Evolutionary conservation across 2,113 vertebrate genomes (phyloP), one percentile per base, ranked within the genome.

Genomic region (Limnothrissa miodon): DNA sequence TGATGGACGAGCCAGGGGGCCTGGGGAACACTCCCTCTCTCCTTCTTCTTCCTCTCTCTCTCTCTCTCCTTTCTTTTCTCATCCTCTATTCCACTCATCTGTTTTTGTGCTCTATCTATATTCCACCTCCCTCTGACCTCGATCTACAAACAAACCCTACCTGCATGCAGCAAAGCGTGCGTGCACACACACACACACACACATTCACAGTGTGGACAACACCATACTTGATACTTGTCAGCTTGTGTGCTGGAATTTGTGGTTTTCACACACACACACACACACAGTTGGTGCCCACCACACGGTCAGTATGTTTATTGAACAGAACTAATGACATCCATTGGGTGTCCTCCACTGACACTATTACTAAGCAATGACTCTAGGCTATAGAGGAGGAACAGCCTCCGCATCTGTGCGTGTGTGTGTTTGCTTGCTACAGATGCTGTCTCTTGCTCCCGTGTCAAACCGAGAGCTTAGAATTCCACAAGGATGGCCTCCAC

Each of bases 1-100:
- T 70, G 62, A 70, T 70, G 62, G 62, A 70, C 62, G 62, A 70
- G 62, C 62, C 33, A 4, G 62, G 62, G 62, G 62, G 62, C 29
- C 62, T 70, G 25, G 62, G 62, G 62, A 70, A 70, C 62, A 2
- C 62, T 70, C 25, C 4, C 62, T 70, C 62, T 70, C 62, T 36
- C 29, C 17, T 8, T n/a, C 25, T 9, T 11, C 29, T 36, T 29
- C 36, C 62, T 70, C 17, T 53, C 17, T 53, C 48, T 21, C 8
- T 11, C 48, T 53, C 48, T 53, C 48, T 53, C 48, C 25, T 33
- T 36, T 70, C 62, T 29, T 33, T 70, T 36, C 62, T 33, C 62
- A 70, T 70, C 29, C 29, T 29, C 33, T 10, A 15, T 29, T 36
- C 62, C 1, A 5, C 62, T 70, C 62, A 70, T 70, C 62, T 70